Conservation (phyloP, 2,113 vertebrate species). For the Tonatia bakeri region DNA sequence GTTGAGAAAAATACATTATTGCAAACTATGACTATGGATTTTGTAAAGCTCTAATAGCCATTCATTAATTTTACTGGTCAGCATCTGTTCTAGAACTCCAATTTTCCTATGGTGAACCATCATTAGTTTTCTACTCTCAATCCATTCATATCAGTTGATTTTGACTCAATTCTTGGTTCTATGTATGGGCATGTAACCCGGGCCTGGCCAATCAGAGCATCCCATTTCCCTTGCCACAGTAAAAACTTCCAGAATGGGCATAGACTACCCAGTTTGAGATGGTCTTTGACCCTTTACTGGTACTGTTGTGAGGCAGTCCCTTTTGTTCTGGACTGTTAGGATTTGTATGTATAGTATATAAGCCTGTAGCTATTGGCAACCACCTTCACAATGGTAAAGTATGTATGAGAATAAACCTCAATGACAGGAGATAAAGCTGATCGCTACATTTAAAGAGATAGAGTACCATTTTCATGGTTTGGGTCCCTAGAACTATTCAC, state of each 20-base stretch:
- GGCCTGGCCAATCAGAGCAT: neutral
- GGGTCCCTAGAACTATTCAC: neutral
- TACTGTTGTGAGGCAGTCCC: neutral
- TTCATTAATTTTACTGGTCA: neutral
- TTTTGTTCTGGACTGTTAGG: neutral
- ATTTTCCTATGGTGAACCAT: neutral
- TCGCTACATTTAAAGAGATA: constrained; percentile 21
- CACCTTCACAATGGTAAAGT: neutral
- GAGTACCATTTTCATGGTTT: constrained; percentile 9
- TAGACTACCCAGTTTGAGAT: neutral
- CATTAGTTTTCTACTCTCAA: neutral
- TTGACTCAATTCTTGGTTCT: neutral
- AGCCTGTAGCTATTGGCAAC: neutral
- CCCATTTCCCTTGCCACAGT: neutral
- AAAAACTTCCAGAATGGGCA: neutral
- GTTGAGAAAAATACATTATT: neutral
- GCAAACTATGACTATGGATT: neutral
- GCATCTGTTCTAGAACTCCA: neutral
- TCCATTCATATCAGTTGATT: neutral
- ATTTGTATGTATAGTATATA: neutral
- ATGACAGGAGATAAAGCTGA: neutral
- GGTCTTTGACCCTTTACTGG: neutral
- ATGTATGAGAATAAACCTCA: neutral
- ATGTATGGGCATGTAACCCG: neutral
- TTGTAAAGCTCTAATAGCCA: neutral